phyloP scores from a whole-genome alignment of 2,888 invertebrate species.

The Periphyllus acericola region DNA sequence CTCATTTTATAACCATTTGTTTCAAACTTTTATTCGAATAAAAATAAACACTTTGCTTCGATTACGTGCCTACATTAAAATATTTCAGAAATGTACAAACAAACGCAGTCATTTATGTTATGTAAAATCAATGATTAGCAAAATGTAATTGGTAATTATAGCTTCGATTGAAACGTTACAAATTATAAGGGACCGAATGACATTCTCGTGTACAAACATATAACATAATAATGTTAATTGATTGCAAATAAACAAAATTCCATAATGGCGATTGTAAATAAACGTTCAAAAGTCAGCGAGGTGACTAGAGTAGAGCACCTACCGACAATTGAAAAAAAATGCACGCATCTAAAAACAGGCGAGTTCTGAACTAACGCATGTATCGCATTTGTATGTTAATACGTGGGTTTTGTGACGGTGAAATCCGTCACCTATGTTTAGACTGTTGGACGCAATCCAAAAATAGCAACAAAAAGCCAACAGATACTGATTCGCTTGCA shows the following conservation, averaged over 20 bases:
- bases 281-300: background rate
- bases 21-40: no score
- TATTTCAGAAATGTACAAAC: no score
- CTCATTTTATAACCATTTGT: no score
- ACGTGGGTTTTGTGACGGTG: background rate
- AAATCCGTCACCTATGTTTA: slow-evolving; percentile 39
- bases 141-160: no score
- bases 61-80: no score
- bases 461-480: slow-evolving; percentile 32
- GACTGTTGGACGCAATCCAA: slow-evolving; percentile 28
- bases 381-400: background rate
- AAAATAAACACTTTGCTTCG: no score
- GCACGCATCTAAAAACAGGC: background rate
- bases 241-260: background rate
- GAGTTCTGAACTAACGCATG: background rate
- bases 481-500: background rate
- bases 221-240: background rate
- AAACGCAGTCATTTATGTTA: no score
- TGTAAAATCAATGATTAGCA: no score
- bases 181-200: no score
- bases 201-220: no score
- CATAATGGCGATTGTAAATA: background rate
- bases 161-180: no score
- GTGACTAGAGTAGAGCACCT: background rate
- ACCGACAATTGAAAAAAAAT: background rate